Base-by-base conservation (phyloP, 2,797 vertebrate species). In the Lophotriccus pileatus region DNA sequence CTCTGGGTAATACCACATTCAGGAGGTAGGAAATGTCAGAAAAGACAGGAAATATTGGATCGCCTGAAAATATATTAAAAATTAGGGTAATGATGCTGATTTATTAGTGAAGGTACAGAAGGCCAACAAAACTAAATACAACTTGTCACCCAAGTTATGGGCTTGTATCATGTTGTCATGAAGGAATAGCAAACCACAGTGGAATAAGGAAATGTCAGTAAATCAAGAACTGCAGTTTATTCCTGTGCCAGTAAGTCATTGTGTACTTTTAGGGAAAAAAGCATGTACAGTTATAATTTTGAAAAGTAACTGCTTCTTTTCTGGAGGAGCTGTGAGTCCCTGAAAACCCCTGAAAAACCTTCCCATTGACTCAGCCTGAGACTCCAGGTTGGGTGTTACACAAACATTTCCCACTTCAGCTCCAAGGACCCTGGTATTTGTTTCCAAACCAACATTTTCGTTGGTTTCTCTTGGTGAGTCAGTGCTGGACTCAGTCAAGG, bases 1-100 rank as follows among this genome's bases (percentile, higher is more conserved):
- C 24, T 73, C 32, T 3, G 6, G 23, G 19, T 56, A 87, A 83
- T 60, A 58, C 1, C 13, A 53, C 5, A 17, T 72, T 83, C 46
- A 87, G 9, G 23, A 89, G 13, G 60, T 36, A 72, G 20, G 34
- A 20, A 46, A 83, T 63, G n/a, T 30, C 30, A 64, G 32, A 84
- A 72, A 88, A 85, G 46, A 73, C 7, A 13, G 6, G 73, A 76
- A 62, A 47, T 16, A 34, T 18, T 36, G 46, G 5, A 32, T 47
- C 0, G 0, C 2, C 11, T 2, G 2, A 8, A 64, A 72, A 58
- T 12, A 30, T 17, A 14, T 34, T 50, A 19, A 87, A 94, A 93
- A 78, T 32, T 62, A 28, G 19, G 5, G 19, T 55, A 50, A 52
- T 0, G 0, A 15, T 64, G 5, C 7, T 66, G 23, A 59, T 59